Conservation (phyloP, 2,113 vertebrate genomes). For the Rostratula benghalensis region DNA sequence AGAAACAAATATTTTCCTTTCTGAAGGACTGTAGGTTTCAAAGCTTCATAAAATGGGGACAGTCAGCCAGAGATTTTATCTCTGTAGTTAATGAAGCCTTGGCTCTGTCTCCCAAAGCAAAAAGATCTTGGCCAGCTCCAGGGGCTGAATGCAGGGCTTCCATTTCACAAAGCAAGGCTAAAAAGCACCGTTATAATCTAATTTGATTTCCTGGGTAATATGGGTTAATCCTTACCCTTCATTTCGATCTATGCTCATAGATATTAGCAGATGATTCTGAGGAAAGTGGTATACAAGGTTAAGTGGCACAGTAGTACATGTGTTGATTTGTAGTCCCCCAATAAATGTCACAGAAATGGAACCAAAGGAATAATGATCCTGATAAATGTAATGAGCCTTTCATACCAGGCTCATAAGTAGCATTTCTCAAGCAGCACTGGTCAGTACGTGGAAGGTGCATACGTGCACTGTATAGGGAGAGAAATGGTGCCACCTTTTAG, state of each 20-base stretch:
- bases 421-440: neutral
- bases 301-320: neutral
- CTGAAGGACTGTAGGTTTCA: neutral
- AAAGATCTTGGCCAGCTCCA: neutral
- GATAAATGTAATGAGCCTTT: constrained; percentile 11
- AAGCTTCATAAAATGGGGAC: neutral
- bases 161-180: neutral
- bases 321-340: neutral
- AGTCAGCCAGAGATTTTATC: constrained; percentile 36
- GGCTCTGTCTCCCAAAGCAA: neutral
- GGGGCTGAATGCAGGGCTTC: neutral
- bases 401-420: neutral
- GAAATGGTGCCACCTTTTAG: neutral
- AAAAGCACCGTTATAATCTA: neutral
- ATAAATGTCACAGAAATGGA: neutral
- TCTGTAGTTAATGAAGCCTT: neutral
- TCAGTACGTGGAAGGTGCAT: neutral
- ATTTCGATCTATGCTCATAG: neutral
- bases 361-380: neutral
- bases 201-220: neutral
- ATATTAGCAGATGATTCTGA: neutral
- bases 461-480: neutral
- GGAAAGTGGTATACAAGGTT: neutral
- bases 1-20: neutral
- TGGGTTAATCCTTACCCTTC: neutral